Percentiles rank a stretch among this genome's conserved stretches.
Evolutionary conservation across 2,113 vertebrate species (phyloP).

Genomic region (Charadrius vociferus): DNA sequence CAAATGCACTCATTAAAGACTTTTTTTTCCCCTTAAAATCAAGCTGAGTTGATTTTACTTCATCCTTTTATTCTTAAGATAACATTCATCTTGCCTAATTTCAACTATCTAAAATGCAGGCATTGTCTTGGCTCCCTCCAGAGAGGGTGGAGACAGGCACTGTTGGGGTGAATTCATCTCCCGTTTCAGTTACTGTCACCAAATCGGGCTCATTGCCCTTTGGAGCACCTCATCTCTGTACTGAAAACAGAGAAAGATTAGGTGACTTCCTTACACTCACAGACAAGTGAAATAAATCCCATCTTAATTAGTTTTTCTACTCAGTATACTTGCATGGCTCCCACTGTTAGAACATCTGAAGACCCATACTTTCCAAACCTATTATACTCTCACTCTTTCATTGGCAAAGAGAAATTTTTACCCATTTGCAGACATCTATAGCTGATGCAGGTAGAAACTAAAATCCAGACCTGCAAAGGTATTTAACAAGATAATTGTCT

Average conservation of each 20-base stretch:
- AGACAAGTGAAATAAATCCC: background rate
- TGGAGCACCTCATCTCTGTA: background rate
- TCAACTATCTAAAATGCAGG: background rate
- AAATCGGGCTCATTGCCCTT: background rate
- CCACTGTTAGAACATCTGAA: background rate
- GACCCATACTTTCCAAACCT: background rate
- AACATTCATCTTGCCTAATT: background rate
- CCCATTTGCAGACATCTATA: background rate
- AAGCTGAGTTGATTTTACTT: background rate
- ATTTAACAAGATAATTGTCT: background rate
- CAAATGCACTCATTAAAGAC: background rate
- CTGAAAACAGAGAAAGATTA: background rate
- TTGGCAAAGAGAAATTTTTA: background rate
- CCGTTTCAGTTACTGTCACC: background rate
- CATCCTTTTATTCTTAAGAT: background rate
- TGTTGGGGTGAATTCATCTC: background rate
- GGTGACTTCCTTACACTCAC: background rate
- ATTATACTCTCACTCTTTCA: background rate
- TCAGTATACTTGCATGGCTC: background rate
- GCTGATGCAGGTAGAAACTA: background rate
- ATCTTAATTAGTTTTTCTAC: background rate
- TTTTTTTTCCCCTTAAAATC: background rate
- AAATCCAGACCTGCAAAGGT: background rate
- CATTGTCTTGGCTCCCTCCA: background rate
- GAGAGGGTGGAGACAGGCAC: background rate